These are phyloP conservation scores for Teinopalpus imperialis DNA, from an alignment of 2,888 invertebrate species.

Conservation along the genomic window DNA sequence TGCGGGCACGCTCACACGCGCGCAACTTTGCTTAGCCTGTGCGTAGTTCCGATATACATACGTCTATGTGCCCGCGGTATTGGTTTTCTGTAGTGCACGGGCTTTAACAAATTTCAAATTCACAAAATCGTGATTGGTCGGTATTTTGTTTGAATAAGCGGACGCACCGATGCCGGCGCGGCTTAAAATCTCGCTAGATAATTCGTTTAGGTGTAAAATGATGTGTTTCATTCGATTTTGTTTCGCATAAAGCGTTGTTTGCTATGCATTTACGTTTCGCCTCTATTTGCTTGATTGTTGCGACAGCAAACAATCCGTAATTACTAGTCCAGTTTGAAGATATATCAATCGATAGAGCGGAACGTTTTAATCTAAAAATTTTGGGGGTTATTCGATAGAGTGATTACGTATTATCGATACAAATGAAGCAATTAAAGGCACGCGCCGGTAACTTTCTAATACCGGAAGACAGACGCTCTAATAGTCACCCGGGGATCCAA, in stretches of 20 bases:
- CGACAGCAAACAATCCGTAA: constrained; percentile 49
- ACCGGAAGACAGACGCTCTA: constrained; percentile 78
- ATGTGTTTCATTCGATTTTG: constrained; percentile 68
- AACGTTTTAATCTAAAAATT: constrained; percentile 46
- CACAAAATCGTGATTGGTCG: constrained; percentile 80
- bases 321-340: constrained; percentile 40
- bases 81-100: constrained; percentile 77
- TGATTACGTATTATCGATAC: constrained; percentile 58
- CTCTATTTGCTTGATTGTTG: constrained; percentile 31
- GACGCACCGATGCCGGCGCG: constrained; percentile 49
- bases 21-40: constrained; percentile 69
- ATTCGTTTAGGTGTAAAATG: constrained; percentile 73
- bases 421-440: constrained; percentile 79
- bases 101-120: constrained; percentile 81
- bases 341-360: constrained; percentile 44
- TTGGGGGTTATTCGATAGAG: constrained; percentile 37
- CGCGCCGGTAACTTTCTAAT: constrained; percentile 61
- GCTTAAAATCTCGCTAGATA: constrained; percentile 65
- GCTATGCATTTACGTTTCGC: constrained; percentile 40
- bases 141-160: constrained; percentile 77
- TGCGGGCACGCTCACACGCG: constrained; percentile 50
- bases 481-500: constrained; percentile 73
- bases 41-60: constrained; percentile 66
- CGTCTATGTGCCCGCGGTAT: constrained; percentile 62
- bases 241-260: constrained; percentile 51